Conservation (phyloP, 1,140 invertebrate species). For the Doryteuthis pealeii region DNA sequence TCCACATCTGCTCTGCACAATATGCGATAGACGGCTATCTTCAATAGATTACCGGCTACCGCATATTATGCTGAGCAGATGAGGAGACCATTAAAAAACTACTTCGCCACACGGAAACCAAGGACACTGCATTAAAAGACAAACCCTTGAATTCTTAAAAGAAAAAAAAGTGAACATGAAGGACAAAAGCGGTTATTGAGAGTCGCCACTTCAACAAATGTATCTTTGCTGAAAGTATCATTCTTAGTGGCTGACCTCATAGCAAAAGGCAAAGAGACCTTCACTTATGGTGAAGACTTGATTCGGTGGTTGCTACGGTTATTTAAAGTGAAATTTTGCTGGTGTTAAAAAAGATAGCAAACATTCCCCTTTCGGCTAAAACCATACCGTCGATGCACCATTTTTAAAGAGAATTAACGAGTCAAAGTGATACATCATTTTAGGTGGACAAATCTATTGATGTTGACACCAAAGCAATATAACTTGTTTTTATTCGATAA, state of each 20-base stretch:
- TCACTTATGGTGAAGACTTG: neutral
- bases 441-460: neutral
- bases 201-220: neutral
- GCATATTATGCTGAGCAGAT: neutral
- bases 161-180: neutral
- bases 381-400: neutral
- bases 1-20: neutral
- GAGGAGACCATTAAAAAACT: neutral
- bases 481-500: neutral
- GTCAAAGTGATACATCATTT: neutral
- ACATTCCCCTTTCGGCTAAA: neutral
- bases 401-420: neutral
- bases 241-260: neutral
- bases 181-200: neutral
- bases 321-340: neutral
- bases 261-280: neutral
- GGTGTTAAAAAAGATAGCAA: neutral
- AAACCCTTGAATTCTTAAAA: neutral
- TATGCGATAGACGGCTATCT: neutral
- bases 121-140: neutral
- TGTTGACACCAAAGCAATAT: slow-evolving; percentile 2
- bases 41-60: no score
- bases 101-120: neutral
- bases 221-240: neutral
- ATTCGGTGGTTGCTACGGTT: neutral